phyloP scores from a whole-genome alignment of 2,888 invertebrate genomes.

The Acanthosoma haemorrhoidale region DNA sequence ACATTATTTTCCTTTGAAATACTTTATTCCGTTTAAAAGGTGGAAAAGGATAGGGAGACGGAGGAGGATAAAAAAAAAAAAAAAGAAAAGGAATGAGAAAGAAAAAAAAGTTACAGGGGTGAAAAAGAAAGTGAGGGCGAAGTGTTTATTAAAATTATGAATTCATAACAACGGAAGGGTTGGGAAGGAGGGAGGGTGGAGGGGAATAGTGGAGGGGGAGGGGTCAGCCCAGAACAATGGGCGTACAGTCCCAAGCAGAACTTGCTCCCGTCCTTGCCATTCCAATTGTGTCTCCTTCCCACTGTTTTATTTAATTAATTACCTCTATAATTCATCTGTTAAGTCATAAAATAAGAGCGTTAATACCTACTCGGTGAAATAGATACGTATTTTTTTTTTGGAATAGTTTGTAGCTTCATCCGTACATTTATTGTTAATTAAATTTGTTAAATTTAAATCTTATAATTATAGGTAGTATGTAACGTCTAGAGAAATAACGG shows the following conservation, averaged over 20 bases:
- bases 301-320: background rate
- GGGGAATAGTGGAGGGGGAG: background rate
- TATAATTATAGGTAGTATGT: too few species aligned
- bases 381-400: background rate
- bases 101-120: background rate
- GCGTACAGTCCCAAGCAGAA: background rate
- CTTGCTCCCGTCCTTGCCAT: background rate
- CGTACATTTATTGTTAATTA: too few species aligned
- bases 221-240: background rate
- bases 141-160: conserved; percentile 30
- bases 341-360: background rate
- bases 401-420: too few species aligned
- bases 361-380: background rate
- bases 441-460: too few species aligned
- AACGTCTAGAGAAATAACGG: too few species aligned
- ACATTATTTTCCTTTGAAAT: background rate
- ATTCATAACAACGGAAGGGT: conserved; percentile 27
- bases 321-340: background rate
- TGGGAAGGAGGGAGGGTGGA: background rate
- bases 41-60: background rate
- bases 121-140: background rate
- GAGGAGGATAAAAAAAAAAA: background rate
- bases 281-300: background rate
- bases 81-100: too few species aligned
- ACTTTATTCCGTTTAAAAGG: conserved; percentile 11